These are phyloP conservation scores for Mustela nigripes DNA, from an alignment of 2,113 vertebrate genomes.

Conservation along the genomic window DNA sequence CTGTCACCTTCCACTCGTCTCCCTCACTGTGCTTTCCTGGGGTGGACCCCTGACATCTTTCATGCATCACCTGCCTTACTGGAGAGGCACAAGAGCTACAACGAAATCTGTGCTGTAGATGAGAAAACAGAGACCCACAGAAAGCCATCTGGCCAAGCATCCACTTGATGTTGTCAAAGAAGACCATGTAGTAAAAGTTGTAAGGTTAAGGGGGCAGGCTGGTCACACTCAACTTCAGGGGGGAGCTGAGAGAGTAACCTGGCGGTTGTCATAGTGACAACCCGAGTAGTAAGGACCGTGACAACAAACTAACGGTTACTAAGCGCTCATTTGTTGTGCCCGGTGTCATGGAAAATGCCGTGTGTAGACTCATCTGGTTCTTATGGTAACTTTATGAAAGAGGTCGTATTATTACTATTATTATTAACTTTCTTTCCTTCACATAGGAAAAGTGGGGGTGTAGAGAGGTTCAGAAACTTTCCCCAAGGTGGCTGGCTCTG, in stretches of 20 bases:
- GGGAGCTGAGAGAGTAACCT: neutral
- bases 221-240: neutral
- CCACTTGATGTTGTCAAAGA: neutral
- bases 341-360: neutral
- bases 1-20: rapidly evolving
- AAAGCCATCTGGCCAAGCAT: neutral
- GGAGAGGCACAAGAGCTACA: neutral
- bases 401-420: neutral
- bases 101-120: neutral
- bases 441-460: neutral
- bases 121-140: neutral
- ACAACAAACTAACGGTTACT: neutral
- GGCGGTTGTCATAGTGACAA: neutral
- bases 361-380: neutral
- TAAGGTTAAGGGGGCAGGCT: neutral
- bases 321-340: neutral
- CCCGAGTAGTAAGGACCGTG: neutral
- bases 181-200: neutral
- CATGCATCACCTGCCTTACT: neutral
- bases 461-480: neutral
- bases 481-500: neutral
- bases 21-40: neutral
- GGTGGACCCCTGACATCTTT: neutral
- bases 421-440: neutral
- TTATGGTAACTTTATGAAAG: neutral